Conservation (phyloP, 2,888 invertebrate genomes). For the Eupithecia pulchellata region DNA sequence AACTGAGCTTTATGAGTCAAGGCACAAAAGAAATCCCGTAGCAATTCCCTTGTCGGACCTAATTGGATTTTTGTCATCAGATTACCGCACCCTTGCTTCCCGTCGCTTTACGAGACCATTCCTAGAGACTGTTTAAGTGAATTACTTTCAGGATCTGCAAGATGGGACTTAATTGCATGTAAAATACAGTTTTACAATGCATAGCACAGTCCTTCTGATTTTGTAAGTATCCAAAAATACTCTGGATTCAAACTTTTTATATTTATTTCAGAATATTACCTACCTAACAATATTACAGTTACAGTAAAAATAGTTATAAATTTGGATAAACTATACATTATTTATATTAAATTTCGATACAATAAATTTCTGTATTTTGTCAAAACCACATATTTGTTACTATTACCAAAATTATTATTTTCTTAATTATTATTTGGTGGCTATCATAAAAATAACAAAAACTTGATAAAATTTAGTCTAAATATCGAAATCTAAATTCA, state of each 20-base stretch:
- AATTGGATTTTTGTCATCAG: constrained; percentile 50
- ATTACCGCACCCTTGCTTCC: constrained; percentile 44
- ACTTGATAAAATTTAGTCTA: not conserved
- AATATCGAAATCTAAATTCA: not conserved
- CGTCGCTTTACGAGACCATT: constrained; percentile 41
- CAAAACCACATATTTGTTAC: no score
- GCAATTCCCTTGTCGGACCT: constrained; percentile 39
- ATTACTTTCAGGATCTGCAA: constrained; percentile 46
- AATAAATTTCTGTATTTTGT: no score
- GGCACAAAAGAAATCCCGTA: constrained; percentile 35
- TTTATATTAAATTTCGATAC: no score
- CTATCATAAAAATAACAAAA: not conserved
- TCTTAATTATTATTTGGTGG: not conserved
- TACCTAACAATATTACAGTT: no score
- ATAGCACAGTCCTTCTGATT: not conserved
- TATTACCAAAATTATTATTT: no score
- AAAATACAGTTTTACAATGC: constrained; percentile 12
- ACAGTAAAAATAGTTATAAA: no score
- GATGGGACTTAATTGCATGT: constrained; percentile 45
- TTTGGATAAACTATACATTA: no score
- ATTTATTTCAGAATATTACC: no score
- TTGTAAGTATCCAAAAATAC: not conserved
- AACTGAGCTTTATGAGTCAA: constrained; percentile 12
- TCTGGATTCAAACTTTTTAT: not conserved
- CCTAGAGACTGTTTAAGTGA: constrained; percentile 40